These are phyloP conservation scores for Characodon lateralis DNA, from an alignment of 2,797 vertebrate genomes.

Conservation along the genomic window DNA sequence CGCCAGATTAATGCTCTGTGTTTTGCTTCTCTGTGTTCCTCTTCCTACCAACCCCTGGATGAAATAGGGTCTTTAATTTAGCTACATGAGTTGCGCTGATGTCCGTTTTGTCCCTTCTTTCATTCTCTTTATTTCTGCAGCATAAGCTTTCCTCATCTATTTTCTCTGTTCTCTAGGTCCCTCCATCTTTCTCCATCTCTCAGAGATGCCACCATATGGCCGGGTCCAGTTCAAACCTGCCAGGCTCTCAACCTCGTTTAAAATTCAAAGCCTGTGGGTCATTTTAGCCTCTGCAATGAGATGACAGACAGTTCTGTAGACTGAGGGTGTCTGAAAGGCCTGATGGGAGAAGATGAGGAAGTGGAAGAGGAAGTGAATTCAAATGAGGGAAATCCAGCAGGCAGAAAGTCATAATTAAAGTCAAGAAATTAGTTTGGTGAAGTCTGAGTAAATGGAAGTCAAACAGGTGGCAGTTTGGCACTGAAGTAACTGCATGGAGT, in stretches of 20 bases:
- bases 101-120: slow-evolving; percentile 20
- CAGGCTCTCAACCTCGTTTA: slow-evolving; percentile 75
- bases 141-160: slow-evolving; percentile 49
- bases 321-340: slow-evolving; percentile 46
- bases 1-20: slow-evolving; percentile 66
- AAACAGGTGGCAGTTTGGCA: slow-evolving; percentile 60
- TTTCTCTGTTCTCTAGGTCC: slow-evolving; percentile 39
- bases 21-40: slow-evolving; percentile 55
- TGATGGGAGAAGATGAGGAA: slow-evolving; percentile 29
- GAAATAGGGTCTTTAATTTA: slow-evolving; percentile 36
- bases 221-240: slow-evolving; percentile 58
- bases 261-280: slow-evolving; percentile 76
- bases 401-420: slow-evolving; percentile 48
- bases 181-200: slow-evolving; percentile 40
- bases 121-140: slow-evolving; percentile 54
- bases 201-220: slow-evolving; percentile 74
- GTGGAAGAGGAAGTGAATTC: slow-evolving; percentile 5
- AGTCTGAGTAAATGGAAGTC: slow-evolving; percentile 39
- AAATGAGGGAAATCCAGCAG: slow-evolving; percentile 14
- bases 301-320: slow-evolving; percentile 44
- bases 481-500: slow-evolving; percentile 47
- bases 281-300: slow-evolving; percentile 55
- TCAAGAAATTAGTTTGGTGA: slow-evolving; percentile 19
- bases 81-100: slow-evolving; percentile 21
- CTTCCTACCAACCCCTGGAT: slow-evolving; percentile 36